These are phyloP conservation scores for Phalacrocorax carbo DNA, from an alignment of 2,113 vertebrate species.

Conservation along the genomic window DNA sequence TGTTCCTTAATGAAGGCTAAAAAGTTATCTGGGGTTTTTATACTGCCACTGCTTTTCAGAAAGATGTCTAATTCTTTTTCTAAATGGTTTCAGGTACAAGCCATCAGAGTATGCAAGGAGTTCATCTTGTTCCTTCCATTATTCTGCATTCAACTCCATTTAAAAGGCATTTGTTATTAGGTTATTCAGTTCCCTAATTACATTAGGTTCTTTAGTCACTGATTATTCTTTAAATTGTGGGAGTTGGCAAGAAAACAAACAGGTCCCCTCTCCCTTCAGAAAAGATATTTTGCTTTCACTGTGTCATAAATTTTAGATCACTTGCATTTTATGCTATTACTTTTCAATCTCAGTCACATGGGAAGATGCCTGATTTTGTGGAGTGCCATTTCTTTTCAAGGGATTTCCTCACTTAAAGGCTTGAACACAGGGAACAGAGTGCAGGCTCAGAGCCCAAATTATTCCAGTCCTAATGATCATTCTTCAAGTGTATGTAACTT, in stretches of 20 bases:
- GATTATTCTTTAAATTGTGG: background rate
- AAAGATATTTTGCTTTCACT: background rate
- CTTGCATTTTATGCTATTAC: background rate
- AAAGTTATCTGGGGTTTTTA: background rate
- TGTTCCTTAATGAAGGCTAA: background rate
- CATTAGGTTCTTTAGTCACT: background rate
- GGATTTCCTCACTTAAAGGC: background rate
- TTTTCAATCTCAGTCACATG: background rate
- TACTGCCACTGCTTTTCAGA: background rate
- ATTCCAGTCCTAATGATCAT: background rate
- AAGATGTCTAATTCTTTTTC: background rate
- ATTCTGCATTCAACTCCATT: background rate
- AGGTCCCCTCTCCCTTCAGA: background rate
- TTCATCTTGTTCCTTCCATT: background rate
- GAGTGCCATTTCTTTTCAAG: background rate
- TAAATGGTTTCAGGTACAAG: background rate
- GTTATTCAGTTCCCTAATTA: constrained; percentile 5
- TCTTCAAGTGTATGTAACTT: background rate
- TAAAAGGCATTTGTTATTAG: constrained; percentile 9
- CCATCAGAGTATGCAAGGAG: background rate
- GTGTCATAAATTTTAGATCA: background rate
- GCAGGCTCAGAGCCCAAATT: background rate
- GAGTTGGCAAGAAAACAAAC: background rate
- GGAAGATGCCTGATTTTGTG: background rate
- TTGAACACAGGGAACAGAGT: background rate